Percentiles rank a stretch among this genome's conserved stretches.
These are phyloP conservation scores for Ennomos erosarius DNA, from an alignment of 2,888 invertebrate species.

Conservation along the genomic window DNA sequence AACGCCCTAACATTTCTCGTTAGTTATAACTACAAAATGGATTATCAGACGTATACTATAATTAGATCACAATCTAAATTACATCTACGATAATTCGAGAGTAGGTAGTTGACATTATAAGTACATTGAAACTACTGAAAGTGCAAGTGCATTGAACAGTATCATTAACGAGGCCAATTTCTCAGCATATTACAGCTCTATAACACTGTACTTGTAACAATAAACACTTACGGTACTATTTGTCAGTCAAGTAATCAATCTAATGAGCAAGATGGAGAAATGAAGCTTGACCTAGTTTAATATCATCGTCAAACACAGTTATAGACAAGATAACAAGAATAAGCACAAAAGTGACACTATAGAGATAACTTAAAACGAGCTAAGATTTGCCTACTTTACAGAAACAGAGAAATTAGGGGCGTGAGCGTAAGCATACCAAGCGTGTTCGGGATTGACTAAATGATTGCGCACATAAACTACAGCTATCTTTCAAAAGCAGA, in stretches of 20 bases:
- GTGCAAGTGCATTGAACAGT: too few relatives aligned
- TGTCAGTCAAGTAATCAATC: conserved; percentile 12
- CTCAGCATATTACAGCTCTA: too few relatives aligned
- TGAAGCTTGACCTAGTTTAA: conserved; percentile 48
- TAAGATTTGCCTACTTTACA: conserved; percentile 1
- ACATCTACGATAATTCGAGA: too few relatives aligned
- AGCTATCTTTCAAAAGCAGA: conserved; percentile 23
- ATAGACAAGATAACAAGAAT: conserved; percentile 36
- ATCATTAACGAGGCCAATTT: too few relatives aligned
- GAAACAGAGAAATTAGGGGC: conserved; percentile 13
- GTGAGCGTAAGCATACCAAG: conserved; percentile 4
- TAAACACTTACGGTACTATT: too few relatives aligned
- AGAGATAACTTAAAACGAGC: conserved; percentile 35
- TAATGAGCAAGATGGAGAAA: conserved; percentile 28
- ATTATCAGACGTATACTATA: too few relatives aligned
- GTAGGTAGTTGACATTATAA: too few relatives aligned
- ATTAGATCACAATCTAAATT: too few relatives aligned
- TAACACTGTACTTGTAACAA: too few relatives aligned
- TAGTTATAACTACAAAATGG: too few relatives aligned
- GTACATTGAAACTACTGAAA: too few relatives aligned
- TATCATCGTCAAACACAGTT: conserved; percentile 45
- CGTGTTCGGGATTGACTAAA: conserved; percentile 4
- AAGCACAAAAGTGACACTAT: conserved; percentile 26
- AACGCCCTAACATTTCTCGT: too few relatives aligned
- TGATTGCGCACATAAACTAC: conserved; percentile 20